Conservation (phyloP, 2,113 vertebrate genomes). For the Cephalopholis sonnerati region DNA sequence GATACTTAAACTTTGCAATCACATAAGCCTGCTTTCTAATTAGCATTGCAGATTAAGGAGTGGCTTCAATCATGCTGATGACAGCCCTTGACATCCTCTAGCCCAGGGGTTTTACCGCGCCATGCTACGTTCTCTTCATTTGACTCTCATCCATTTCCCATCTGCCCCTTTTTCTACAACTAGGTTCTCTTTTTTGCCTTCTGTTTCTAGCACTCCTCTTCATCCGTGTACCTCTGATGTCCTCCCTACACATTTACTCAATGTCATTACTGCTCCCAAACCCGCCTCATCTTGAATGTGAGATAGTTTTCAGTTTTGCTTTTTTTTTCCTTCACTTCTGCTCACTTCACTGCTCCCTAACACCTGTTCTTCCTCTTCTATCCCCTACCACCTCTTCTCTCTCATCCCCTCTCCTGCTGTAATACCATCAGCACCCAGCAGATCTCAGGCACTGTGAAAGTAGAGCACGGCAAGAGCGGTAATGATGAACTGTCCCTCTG, state of each 20-base stretch:
- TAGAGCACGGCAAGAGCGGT: background rate
- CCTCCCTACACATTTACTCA: background rate
- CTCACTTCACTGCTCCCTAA: background rate
- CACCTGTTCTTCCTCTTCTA: background rate
- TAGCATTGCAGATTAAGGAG: conserved; percentile 84
- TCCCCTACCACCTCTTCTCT: background rate
- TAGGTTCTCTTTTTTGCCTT: conserved; percentile 19
- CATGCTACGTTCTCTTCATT: conserved; percentile 41
- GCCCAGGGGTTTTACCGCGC: conserved; percentile 55
- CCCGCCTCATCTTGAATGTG: background rate
- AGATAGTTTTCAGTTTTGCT: background rate
- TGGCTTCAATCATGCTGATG: conserved; percentile 81
- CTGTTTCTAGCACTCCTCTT: conserved; percentile 8
- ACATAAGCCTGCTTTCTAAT: conserved; percentile 82
- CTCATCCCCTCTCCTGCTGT: conserved; percentile 15
- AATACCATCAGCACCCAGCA: conserved; percentile 40
- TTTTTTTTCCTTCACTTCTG: background rate
- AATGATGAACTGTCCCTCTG: conserved; percentile 47
- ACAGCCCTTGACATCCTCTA: conserved; percentile 69
- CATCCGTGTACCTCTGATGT: background rate
- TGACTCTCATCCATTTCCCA: conserved; percentile 46
- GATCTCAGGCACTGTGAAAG: conserved; percentile 27
- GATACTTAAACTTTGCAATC: conserved; percentile 84
- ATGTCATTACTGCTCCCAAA: background rate
- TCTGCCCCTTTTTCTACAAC: conserved; percentile 33